phyloP scores from a whole-genome alignment of 2,888 invertebrate species.

The Erannis defoliaria region DNA sequence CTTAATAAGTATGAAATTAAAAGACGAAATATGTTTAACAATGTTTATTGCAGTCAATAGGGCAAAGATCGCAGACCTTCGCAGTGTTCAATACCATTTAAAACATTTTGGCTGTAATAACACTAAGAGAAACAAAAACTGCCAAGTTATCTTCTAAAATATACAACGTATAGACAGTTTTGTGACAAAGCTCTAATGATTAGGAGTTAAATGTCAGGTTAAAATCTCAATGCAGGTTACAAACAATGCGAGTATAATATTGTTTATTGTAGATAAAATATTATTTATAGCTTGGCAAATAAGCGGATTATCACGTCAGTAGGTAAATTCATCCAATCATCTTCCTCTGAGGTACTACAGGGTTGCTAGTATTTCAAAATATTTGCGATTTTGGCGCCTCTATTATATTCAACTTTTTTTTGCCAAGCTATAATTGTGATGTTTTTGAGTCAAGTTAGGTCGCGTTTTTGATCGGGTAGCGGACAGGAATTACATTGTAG shows the following conservation, averaged over 20 bases:
- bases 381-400: too few relatives aligned
- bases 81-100: conserved; percentile 66
- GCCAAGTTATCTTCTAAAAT: conserved; percentile 5
- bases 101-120: conserved; percentile 59
- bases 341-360: too few relatives aligned
- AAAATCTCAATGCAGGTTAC: neutral
- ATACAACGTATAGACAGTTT: conserved; percentile 5
- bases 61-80: conserved; percentile 81
- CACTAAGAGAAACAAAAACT: conserved; percentile 7
- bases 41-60: conserved; percentile 76
- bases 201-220: neutral
- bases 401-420: too few relatives aligned
- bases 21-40: conserved; percentile 65
- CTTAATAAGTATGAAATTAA: conserved; percentile 24
- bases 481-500: too few relatives aligned
- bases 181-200: neutral
- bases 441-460: neutral
- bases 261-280: neutral
- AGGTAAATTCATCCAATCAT: too few relatives aligned
- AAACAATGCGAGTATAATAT: neutral
- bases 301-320: too few relatives aligned
- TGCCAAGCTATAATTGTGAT: neutral
- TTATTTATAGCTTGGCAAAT: too few relatives aligned
- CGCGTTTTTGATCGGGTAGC: neutral
- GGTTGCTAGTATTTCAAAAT: too few relatives aligned